Evolutionary conservation across 1,140 invertebrate genomes (phyloP).

Genomic region (Caenorhabditis elegans): WBcel235 BX284602.5:8329501-8330000

Average conservation of each 20-base stretch:
- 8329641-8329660: background rate
- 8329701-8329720: background rate
- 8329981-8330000: background rate
- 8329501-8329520: slow-evolving; percentile 96
- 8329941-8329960: background rate
- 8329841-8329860: background rate
- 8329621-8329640: background rate
- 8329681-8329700: background rate
- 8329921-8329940: background rate
- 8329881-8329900: background rate
- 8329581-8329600: slow-evolving; percentile 78
- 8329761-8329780: slow-evolving; percentile 16
- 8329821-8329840: background rate
- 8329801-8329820: background rate
- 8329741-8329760: background rate
- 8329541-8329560: slow-evolving; percentile 89
- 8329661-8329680: background rate
- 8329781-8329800: background rate
- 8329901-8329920: background rate
- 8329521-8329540: slow-evolving; percentile 82
- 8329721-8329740: background rate
- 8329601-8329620: background rate
- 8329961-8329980: slow-evolving; percentile 19
- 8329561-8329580: slow-evolving; percentile 97
- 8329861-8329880: background rate